Evolutionary conservation across 2,888 invertebrate species (phyloP), one percentile per base, ranked within the genome.

Genomic region (Pycnomerus fuliginosus): DNA sequence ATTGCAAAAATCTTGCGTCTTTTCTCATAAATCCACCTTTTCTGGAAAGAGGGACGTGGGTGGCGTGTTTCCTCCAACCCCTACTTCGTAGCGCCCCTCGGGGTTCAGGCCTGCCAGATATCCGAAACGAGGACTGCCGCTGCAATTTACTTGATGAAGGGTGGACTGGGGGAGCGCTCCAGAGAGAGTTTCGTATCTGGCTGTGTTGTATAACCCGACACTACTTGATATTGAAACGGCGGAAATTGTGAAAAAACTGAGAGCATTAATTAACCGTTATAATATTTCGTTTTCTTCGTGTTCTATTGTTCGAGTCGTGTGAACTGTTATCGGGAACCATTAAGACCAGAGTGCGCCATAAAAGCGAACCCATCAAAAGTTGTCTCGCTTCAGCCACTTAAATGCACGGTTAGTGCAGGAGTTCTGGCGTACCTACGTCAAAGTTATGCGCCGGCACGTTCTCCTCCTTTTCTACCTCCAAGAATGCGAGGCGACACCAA

Each of bases 61-160:
- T 22, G 33, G 45, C 31, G 28, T 35, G 22, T 32, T 22, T 25
- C 15, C 23, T 23, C 31, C 29, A 25, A 41, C 28, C 25, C 31
- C 42, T 50, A 51, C 43, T 44, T 42, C 52, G 52, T 50, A 55
- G 55, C 62, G 50, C 59, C 67, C 63, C 65, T 62, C 58, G 66
- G 61, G 67, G 64, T 59, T 61, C 66, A 56, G 62, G 67, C 67
- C 68, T 68, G 67, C 65, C 67, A 68, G 68, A 69, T 69, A 69
- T 65, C 68, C 68, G 68, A 68, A 68, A 67, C 67, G 69, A 67
- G 65, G 66, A 67, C 67, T 65, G 67, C 66, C 62, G 68, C 65
- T 66, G 69, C 70, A 69, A 69, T 70, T 70, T 69, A 69, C 64
- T 70, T 69, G 70, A 70, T 70, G 70, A 70, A 69, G 70, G 69